phyloP scores from a whole-genome alignment of 2,797 vertebrate species.

The Sebastes diploproa region DNA sequence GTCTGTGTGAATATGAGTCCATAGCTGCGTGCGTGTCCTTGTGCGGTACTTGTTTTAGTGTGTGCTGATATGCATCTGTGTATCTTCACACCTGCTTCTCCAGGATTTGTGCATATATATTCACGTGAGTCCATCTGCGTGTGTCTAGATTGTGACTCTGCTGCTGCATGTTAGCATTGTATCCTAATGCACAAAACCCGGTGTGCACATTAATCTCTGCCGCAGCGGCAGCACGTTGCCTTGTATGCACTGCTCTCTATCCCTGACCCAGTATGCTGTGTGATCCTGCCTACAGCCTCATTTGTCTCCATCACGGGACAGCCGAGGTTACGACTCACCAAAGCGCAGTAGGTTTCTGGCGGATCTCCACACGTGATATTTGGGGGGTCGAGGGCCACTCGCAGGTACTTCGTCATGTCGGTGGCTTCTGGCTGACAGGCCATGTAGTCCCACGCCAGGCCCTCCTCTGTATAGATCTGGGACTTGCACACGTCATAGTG shows the following conservation, averaged over 20 bases:
- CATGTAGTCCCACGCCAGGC: slow-evolving; percentile 99
- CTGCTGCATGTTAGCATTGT: slow-evolving; percentile 23
- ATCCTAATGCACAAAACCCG: not conserved
- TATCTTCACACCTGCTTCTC: not conserved
- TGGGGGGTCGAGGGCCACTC: slow-evolving; percentile 94
- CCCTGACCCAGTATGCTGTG: slow-evolving; percentile 74
- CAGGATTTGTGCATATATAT: not conserved
- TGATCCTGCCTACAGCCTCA: slow-evolving; percentile 71
- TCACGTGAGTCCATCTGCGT: not conserved
- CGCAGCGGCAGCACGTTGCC: slow-evolving; percentile 31
- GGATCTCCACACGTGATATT: slow-evolving; percentile 98
- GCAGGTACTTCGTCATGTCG: slow-evolving; percentile 96
- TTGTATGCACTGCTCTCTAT: slow-evolving; percentile 49
- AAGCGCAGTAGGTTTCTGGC: slow-evolving; percentile 96
- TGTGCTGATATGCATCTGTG: not conserved
- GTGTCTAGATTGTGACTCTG: not conserved
- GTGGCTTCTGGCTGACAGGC: slow-evolving; percentile 98
- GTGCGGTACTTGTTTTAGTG: too few species aligned
- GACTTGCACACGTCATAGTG: slow-evolving; percentile 99
- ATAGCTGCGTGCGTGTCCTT: too few species aligned
- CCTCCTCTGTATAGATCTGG: slow-evolving; percentile 96
- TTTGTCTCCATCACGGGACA: slow-evolving; percentile 77
- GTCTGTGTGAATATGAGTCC: too few species aligned
- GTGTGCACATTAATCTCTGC: slow-evolving; percentile 66
- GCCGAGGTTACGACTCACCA: slow-evolving; percentile 89